Percentiles rank a stretch among this genome's conserved stretches.
Conservation (phyloP, 2,888 invertebrate genomes). For the Adelphocoris suturalis region DNA sequence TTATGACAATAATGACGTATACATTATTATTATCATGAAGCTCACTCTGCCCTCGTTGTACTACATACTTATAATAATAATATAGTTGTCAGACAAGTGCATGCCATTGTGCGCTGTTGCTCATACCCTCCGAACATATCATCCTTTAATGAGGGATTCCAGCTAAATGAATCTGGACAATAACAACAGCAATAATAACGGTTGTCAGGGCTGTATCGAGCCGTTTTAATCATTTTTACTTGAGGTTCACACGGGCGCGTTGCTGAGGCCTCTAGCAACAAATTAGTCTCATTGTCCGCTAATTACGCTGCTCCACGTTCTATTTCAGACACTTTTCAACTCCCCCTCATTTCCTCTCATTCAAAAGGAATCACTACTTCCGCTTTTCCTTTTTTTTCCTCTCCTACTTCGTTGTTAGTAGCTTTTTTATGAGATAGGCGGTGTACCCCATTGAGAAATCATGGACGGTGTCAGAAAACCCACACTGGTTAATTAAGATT, state of each 20-base stretch:
- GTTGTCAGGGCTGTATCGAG: constrained; percentile 5
- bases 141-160: constrained; percentile 26
- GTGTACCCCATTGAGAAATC: constrained; percentile 1
- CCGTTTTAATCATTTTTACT: constrained; percentile 48
- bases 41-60: no score
- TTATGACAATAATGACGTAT: no score
- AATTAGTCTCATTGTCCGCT: constrained; percentile 72
- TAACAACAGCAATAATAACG: constrained; percentile 29
- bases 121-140: no score
- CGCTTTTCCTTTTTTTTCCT: constrained; percentile 30
- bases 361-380: constrained; percentile 59
- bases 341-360: constrained; percentile 64
- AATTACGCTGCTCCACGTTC: constrained; percentile 71
- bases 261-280: constrained; percentile 46
- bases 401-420: background rate
- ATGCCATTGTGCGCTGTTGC: no score
- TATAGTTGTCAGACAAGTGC: no score
- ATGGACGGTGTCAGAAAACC: background rate
- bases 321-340: constrained; percentile 58
- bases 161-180: background rate
- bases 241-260: constrained; percentile 44
- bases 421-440: constrained; percentile 24
- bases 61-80: no score
- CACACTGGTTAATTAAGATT: constrained; percentile 15
- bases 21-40: no score